phyloP scores from a whole-genome alignment of 2,888 invertebrate genomes.

The Alsophila aescularia region DNA sequence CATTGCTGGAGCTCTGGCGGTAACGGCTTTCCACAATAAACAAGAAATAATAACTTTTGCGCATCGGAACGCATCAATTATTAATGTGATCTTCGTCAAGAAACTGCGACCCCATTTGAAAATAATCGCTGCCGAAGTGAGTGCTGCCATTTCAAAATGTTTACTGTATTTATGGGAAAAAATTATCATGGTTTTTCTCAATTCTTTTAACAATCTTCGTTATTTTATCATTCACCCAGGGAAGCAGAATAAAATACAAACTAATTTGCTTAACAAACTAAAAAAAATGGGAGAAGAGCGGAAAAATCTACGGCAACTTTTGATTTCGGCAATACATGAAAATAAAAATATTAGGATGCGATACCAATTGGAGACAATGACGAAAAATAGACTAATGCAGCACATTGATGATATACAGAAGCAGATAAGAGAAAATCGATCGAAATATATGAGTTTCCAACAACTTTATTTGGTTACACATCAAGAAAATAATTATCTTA shows the following conservation, averaged over 20 bases:
- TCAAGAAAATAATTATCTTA: slow-evolving; percentile 70
- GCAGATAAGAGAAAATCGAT: slow-evolving; percentile 62
- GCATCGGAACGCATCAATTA: slow-evolving; percentile 41
- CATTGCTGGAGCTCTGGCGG: slow-evolving; percentile 57
- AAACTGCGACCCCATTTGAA: slow-evolving; percentile 38
- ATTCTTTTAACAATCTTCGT: slow-evolving; percentile 2
- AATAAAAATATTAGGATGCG: slow-evolving; percentile 66
- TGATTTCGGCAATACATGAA: slow-evolving; percentile 64
- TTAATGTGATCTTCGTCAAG: slow-evolving; percentile 32
- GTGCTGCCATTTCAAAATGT: slow-evolving; percentile 41
- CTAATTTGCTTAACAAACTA: slow-evolving; percentile 58
- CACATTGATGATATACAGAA: slow-evolving; percentile 62
- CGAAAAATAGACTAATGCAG: slow-evolving; percentile 60
- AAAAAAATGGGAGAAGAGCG: slow-evolving; percentile 61
- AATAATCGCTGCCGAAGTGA: slow-evolving; percentile 36
- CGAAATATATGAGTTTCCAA: slow-evolving; percentile 64
- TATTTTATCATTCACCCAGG: slow-evolving; percentile 9
- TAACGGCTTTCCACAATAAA: slow-evolving; percentile 58
- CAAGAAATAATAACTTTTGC: slow-evolving; percentile 48
- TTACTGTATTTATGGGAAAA: slow-evolving; percentile 35
- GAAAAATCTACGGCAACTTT: slow-evolving; percentile 58
- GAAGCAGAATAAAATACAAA: slow-evolving; percentile 40
- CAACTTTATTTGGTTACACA: slow-evolving; percentile 66
- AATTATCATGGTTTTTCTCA: slow-evolving; percentile 10
- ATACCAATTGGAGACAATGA: slow-evolving; percentile 61